Conservation (phyloP, 2,113 vertebrate genomes). For the Spermophilus dauricus region DNA sequence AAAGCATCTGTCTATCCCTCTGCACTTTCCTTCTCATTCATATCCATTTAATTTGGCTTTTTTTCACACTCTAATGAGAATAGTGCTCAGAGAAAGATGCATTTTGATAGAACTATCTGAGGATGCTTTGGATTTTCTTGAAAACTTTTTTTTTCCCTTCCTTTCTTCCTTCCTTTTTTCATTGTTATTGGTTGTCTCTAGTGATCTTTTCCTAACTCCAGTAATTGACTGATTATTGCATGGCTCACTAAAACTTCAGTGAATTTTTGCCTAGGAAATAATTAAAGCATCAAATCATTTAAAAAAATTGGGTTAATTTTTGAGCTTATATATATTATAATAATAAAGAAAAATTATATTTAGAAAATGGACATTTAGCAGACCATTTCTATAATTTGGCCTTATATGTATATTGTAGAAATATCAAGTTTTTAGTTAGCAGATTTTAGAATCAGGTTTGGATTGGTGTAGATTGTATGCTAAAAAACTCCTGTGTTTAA, state of each 20-base stretch:
- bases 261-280: conserved; percentile 35
- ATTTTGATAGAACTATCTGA: conserved; percentile 52
- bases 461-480: not conserved
- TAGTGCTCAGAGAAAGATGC: not conserved
- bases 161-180: too few relatives aligned
- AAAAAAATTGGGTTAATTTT: conserved; percentile 46
- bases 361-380: conserved; percentile 28
- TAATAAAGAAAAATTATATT: not conserved
- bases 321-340: conserved; percentile 3
- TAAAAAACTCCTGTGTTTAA: not conserved
- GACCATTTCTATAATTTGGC: conserved; percentile 17
- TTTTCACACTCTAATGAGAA: not conserved
- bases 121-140: not conserved
- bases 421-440: conserved; percentile 43
- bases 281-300: conserved; percentile 16
- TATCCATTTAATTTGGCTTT: not conserved
- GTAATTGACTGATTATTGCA: not conserved
- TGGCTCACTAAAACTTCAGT: not conserved
- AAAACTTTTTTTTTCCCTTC: conserved; percentile 3
- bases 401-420: conserved; percentile 15
- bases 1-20: not conserved
- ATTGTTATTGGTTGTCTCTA: conserved; percentile 20
- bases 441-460: conserved; percentile 42
- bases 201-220: not conserved
- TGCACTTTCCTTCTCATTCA: not conserved